Evolutionary conservation across 2,113 vertebrate species (phyloP).

Genomic region (Mus musculus): GRCm39 chr12:105756001-105756500

Average conservation of each 20-base stretch:
- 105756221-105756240: background rate
- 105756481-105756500: too few relatives aligned
- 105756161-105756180: background rate
- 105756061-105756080: background rate
- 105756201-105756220: background rate
- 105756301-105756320: background rate
- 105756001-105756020: background rate
- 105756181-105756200: background rate
- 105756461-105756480: too few relatives aligned
- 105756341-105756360: background rate
- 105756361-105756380: background rate
- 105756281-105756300: background rate
- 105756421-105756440: too few relatives aligned
- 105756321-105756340: background rate
- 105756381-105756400: too few relatives aligned
- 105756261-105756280: background rate
- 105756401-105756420: too few relatives aligned
- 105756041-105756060: conserved; percentile 25
- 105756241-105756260: background rate
- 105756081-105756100: conserved; percentile 18
- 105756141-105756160: background rate
- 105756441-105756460: too few relatives aligned
- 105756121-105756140: background rate
- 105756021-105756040: background rate
- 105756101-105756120: background rate